Percentiles rank a stretch among this genome's conserved stretches.
phyloP scores from a whole-genome alignment of 2,797 vertebrate species.

The Peromyscus attwateri region DNA sequence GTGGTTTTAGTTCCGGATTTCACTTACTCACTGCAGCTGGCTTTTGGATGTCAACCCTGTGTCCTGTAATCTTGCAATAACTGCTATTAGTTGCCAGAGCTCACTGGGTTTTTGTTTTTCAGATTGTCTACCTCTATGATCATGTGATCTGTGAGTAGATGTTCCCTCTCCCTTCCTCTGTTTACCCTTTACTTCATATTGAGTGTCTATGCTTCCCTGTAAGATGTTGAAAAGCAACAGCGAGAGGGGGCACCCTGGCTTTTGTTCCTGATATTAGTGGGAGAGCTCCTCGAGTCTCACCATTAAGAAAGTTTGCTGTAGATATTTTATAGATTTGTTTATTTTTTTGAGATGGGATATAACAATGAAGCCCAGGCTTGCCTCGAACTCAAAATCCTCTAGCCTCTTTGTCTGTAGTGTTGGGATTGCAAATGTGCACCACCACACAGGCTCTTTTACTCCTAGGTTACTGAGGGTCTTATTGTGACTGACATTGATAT shows the following conservation, averaged over 20 bases:
- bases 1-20: constrained; percentile 37
- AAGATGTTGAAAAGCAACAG: not conserved
- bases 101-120: not conserved
- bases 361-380: not conserved
- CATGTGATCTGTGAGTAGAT: not conserved
- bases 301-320: not conserved
- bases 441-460: not conserved
- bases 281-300: not conserved
- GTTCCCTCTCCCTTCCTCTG: constrained; percentile 23
- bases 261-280: not conserved
- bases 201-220: not conserved
- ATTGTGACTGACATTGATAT: not conserved
- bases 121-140: constrained; percentile 22
- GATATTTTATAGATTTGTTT: not conserved
- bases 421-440: not conserved
- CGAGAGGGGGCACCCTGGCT: not conserved
- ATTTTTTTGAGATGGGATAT: not conserved
- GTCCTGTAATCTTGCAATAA: not conserved
- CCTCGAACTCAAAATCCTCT: not conserved
- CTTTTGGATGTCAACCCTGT: constrained; percentile 19
- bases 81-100: not conserved
- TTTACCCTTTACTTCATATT: not conserved
- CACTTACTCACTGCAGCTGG: not conserved
- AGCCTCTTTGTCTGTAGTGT: not conserved
- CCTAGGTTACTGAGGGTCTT: constrained; percentile 9